Percentiles rank a stretch among this genome's conserved stretches.
Evolutionary conservation across 2,113 vertebrate genomes (phyloP).

Genomic region (Sturnira hondurensis): DNA sequence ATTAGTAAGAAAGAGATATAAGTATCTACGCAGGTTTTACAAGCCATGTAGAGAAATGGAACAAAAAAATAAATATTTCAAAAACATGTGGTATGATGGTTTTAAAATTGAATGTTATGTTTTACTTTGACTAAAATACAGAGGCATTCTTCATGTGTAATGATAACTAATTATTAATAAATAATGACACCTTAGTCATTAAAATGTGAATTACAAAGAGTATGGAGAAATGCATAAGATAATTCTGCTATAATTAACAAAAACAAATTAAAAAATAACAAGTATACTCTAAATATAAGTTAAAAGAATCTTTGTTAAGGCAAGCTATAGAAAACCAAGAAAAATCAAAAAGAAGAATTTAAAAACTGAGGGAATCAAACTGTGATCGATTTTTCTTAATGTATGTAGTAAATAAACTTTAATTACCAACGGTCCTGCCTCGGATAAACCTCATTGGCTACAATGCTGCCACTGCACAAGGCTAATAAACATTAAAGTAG

Average conservation of each 20-base stretch:
- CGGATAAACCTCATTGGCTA: too few species aligned
- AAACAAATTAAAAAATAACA: constrained; percentile 10
- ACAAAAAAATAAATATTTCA: neutral
- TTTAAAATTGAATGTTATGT: neutral
- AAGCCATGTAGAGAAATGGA: neutral
- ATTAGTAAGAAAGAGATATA: neutral
- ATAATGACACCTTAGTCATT: neutral
- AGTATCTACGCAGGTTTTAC: neutral
- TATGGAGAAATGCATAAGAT: neutral
- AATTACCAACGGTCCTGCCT: too few species aligned
- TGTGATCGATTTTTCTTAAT: neutral
- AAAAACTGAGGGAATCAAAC: neutral
- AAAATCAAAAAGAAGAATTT: neutral
- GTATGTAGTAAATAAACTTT: neutral
- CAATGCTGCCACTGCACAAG: too few species aligned
- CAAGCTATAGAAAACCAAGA: neutral
- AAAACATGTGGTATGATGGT: neutral
- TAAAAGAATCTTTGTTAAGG: neutral
- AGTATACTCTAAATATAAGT: neutral
- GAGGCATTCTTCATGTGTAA: neutral
- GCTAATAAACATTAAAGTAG: too few species aligned
- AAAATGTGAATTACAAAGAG: neutral
- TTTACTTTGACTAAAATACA: neutral
- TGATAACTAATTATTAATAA: neutral
- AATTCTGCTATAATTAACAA: neutral